Evolutionary conservation across 2,113 vertebrate genomes (phyloP).

Genomic region (Bufo gargarizans): DNA sequence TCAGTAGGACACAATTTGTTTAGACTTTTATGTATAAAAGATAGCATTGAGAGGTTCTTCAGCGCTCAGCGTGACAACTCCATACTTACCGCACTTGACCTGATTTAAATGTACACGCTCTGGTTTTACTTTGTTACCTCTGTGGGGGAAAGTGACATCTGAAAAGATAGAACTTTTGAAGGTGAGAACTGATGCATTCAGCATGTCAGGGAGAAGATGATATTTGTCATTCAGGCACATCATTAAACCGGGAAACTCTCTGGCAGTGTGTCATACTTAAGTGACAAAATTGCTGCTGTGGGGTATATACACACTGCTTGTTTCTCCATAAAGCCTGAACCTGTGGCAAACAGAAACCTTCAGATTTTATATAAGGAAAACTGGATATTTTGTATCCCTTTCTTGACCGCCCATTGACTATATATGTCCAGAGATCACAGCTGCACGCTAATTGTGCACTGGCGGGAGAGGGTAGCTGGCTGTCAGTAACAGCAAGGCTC

Average conservation of each 20-base stretch:
- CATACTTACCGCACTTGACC: constrained; percentile 36
- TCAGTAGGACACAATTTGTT: not conserved
- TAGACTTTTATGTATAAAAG: not conserved
- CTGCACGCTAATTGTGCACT: no score
- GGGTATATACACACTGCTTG: constrained; percentile 1
- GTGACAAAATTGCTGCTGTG: constrained; percentile 48
- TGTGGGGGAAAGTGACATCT: constrained; percentile 28
- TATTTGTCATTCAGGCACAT: constrained; percentile 49
- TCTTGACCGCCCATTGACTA: no score
- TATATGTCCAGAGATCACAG: no score
- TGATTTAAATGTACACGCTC: constrained; percentile 28
- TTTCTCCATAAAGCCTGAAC: constrained; percentile 10
- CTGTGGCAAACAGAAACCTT: not conserved
- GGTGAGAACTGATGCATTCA: constrained; percentile 33
- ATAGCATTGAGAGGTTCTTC: not conserved
- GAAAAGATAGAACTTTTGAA: constrained; percentile 42
- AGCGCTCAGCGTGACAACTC: constrained; percentile 20
- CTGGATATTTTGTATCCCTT: not conserved
- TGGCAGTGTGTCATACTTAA: constrained; percentile 7
- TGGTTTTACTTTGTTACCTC: constrained; percentile 10
- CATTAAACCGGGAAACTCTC: constrained; percentile 35
- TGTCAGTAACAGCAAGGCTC: no score
- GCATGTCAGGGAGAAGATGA: constrained; percentile 33
- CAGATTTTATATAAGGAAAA: not conserved
- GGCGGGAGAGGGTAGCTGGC: no score